Evolutionary conservation across 2,113 vertebrate genomes (phyloP).

Genomic region (Callipepla californica): DNA sequence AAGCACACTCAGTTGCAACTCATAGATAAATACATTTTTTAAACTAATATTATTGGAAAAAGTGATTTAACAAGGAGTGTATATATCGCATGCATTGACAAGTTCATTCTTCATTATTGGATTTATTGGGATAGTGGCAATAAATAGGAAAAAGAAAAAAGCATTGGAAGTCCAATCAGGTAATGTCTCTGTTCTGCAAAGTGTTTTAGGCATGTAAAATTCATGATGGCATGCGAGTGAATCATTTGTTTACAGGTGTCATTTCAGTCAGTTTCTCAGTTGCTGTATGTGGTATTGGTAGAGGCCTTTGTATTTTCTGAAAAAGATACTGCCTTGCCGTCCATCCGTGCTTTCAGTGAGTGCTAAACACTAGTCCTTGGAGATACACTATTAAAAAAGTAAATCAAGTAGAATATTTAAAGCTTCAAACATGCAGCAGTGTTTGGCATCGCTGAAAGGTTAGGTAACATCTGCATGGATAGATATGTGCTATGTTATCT

Average conservation of each 20-base stretch:
- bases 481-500: accelerated
- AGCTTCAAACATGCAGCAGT: not conserved
- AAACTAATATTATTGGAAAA: not conserved
- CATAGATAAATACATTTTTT: not conserved
- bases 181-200: not conserved
- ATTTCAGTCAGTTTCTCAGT: not conserved
- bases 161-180: not conserved
- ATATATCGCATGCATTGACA: not conserved
- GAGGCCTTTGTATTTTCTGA: not conserved
- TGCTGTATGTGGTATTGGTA: not conserved
- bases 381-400: not conserved
- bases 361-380: not conserved
- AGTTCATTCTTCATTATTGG: conserved; percentile 6
- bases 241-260: not conserved
- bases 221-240: not conserved
- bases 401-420: not conserved
- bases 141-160: not conserved
- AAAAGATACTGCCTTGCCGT: not conserved
- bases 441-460: not conserved
- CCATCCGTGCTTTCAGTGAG: not conserved
- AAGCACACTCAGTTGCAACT: conserved; percentile 2
- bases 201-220: not conserved
- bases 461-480: not conserved
- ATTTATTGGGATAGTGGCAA: conserved; percentile 1
- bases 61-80: not conserved